Evolutionary conservation across 2,113 vertebrate genomes (phyloP).

Genomic region (Crypturellus undulatus): DNA sequence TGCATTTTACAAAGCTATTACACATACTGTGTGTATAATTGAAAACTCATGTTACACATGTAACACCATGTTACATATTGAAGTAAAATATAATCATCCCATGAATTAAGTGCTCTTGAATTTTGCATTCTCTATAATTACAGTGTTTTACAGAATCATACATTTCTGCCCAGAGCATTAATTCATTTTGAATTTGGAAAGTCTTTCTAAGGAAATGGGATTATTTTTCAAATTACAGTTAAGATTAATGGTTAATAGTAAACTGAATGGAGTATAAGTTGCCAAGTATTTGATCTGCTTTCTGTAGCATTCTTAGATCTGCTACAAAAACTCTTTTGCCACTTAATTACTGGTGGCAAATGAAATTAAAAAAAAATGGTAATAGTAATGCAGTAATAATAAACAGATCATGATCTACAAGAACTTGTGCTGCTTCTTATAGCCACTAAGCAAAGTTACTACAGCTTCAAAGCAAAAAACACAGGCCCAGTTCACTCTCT

Average conservation of each 20-base stretch:
- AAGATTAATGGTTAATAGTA: conserved; percentile 22
- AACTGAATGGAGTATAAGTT: background rate
- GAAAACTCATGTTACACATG: background rate
- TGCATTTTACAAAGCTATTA: background rate
- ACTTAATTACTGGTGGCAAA: background rate
- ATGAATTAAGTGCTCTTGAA: background rate
- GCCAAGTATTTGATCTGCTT: background rate
- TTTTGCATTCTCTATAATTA: conserved; percentile 6
- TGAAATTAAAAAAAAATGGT: background rate
- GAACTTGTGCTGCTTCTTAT: background rate
- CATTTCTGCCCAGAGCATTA: background rate
- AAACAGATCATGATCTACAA: background rate
- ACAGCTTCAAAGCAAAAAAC: background rate
- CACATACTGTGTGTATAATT: background rate
- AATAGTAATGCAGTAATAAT: background rate
- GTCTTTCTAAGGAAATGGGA: background rate
- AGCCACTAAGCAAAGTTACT: background rate
- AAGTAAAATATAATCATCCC: background rate
- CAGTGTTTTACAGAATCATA: background rate
- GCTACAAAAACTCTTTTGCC: background rate
- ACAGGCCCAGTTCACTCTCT: too few relatives aligned
- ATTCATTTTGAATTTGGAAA: background rate
- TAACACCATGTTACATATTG: background rate
- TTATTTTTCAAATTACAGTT: background rate
- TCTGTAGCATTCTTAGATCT: background rate